Evolutionary conservation across 2,888 invertebrate species (phyloP), one percentile per base, ranked within the genome.

Genomic region (Lithophane semibrunnea): DNA sequence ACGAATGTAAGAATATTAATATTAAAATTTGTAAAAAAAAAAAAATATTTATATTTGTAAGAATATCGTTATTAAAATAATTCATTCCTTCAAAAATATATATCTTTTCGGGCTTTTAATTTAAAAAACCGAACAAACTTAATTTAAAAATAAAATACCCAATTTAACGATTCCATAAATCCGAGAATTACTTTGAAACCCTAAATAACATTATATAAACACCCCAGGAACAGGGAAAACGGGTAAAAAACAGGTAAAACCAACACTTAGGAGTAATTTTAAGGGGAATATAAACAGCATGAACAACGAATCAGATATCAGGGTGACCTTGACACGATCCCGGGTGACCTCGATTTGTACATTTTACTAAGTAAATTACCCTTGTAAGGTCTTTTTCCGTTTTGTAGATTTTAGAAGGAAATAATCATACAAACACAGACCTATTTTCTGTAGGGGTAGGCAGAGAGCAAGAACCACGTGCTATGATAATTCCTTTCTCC

Each of bases 251-350:
- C 68, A 58, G 54, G 60, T 67, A 71, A 76, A 72, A 72, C 42
- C 56, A 74, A 75, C 74, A 76, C 61, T 80, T 76, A 68, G 49
- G 49, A 68, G 69, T 69, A 74, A 75, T 80, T 80, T 77, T 70
- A 66, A 63, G 49, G 65, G 61, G 12, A 63, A 52, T 66, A 60
- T 29, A 80, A 67, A 83, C 71, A 73, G 56, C 56, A 64, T 71
- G 52, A 49, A 69, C 66, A 47, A 13, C 64, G 72, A 64, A 68
- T 80, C 71, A 61, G 68, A 69, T 73, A 78, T 66, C 18, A 61
- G 29, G 44, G 13, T 29, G 56, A 42, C 87, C 86, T 76, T 86
- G 69, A 81, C 80, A 78, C 70, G 42, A 54, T 44, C 65, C 67
- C 18, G 4, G 29, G 37, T 47, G 73, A 76, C 78, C 81, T 75